Evolutionary conservation across 2,797 vertebrate species (phyloP), one percentile per base, ranked within the genome.

Genomic region (Gila robusta): DNA sequence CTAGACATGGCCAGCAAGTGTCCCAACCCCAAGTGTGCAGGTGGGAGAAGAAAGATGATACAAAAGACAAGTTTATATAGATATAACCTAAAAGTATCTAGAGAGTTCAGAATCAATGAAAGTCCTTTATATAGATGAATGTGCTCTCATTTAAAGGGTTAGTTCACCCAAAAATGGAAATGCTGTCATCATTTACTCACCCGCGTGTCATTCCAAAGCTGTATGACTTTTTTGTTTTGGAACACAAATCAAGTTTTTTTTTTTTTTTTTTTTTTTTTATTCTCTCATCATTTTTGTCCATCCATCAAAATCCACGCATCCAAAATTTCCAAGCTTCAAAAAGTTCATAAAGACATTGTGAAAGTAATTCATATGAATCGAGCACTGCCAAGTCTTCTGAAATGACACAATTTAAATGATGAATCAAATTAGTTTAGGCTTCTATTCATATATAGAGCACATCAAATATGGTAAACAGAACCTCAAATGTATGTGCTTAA

Each of bases 21-120:
- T 67, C 98, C 98, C 90, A 99, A 99, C 90, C 98, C 98, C 39
- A 99, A 99, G 88, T 99, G 98, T 19, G 98, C 96, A 28, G 98
- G 98, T 99, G 91, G 95, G 91, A 95, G 32, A 62, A 62, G n/a
- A 71, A 72, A 32, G 1, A 21, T 54, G 21, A 59, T 10, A 23
- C 17, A 35, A 82, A 21, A 32, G 6, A 17, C 28, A 67, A 6
- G 1, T 19, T 70, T 16, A 26, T 39, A 26, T 9, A 71, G 17
- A 82, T 56, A 17, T 52, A 39, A 14, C 2, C 12, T 23, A 37
- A n/a, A 14, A 52, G 10, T 37, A 37, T 37, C 3, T 14, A 56
- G 3, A 54, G 19, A n/a, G 32, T 54, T 23, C 28, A 7, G 10
- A 37, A 62, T 23, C 37, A 64, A 56, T 77, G 49, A 32, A 64